These are phyloP conservation scores for Corythornis madagascariensis DNA, from an alignment of 2,113 vertebrate genomes.

Conservation along the genomic window DNA sequence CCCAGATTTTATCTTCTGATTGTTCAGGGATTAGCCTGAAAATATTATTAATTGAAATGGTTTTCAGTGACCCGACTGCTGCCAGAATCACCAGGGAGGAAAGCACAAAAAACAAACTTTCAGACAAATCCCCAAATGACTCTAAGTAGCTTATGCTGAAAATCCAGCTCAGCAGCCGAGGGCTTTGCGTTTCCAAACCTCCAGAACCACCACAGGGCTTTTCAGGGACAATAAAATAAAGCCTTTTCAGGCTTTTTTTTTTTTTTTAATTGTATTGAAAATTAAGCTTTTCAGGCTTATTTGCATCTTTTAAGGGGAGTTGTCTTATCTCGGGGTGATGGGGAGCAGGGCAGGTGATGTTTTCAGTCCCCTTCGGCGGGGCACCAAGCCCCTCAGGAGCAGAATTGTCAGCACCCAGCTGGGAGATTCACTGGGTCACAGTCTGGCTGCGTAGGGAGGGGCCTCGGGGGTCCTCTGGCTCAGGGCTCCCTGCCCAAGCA, in stretches of 20 bases:
- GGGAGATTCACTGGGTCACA: rapidly evolving
- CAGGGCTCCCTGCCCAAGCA: neutral
- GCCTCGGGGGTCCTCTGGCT: too few relatives aligned
- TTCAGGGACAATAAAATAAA: neutral
- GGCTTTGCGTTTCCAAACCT: neutral
- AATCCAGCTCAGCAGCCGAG: neutral
- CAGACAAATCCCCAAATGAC: neutral
- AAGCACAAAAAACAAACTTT: neutral
- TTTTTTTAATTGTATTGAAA: too few relatives aligned
- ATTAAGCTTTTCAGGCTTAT: too few relatives aligned
- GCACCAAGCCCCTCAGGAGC: neutral
- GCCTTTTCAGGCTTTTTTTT: too few relatives aligned
- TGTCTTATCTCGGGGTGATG: neutral
- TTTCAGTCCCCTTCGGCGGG: neutral
- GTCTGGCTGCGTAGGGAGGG: neutral
- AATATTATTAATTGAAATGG: neutral
- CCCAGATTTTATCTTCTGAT: neutral
- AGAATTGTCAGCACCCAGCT: too few relatives aligned
- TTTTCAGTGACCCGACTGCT: neutral
- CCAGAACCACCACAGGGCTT: rapidly evolving
- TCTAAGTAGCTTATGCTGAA: neutral
- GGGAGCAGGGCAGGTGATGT: neutral
- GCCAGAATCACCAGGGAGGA: neutral
- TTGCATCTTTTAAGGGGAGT: too few relatives aligned
- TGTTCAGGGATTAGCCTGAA: neutral